Conservation (phyloP, 2,113 vertebrate genomes). For the Baryphthengus martii region DNA sequence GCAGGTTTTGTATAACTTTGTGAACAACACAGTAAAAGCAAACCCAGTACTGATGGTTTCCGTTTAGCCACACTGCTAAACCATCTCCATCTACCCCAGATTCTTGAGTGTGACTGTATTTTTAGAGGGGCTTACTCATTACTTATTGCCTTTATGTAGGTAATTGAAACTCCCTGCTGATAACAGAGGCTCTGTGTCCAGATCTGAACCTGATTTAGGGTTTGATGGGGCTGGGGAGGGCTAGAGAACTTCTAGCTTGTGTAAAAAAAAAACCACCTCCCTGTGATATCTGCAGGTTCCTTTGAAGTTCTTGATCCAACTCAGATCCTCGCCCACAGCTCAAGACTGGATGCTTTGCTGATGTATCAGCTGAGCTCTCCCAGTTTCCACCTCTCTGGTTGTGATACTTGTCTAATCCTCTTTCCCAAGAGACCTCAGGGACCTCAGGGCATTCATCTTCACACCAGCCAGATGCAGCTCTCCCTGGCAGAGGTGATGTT, state of each 20-base stretch:
- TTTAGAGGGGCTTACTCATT: background rate
- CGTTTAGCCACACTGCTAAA: background rate
- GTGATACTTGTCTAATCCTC: background rate
- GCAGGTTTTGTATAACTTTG: background rate
- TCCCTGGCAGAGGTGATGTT: background rate
- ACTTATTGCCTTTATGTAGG: background rate
- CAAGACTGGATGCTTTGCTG: background rate
- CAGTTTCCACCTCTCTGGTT: background rate
- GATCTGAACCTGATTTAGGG: background rate
- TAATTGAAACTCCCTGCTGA: background rate
- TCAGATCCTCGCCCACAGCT: background rate
- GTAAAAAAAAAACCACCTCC: background rate
- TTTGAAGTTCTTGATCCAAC: background rate
- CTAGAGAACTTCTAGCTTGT: background rate
- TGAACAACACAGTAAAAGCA: background rate
- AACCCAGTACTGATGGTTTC: background rate
- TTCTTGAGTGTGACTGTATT: background rate
- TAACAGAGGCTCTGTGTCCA: background rate
- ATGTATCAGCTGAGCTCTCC: background rate
- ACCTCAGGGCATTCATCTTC: background rate
- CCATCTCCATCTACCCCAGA: background rate
- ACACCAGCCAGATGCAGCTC: background rate
- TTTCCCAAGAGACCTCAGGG: background rate
- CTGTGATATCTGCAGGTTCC: background rate
- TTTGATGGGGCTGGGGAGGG: background rate